Conservation (phyloP, 2,888 invertebrate genomes). For the Eupithecia abbreviata region DNA sequence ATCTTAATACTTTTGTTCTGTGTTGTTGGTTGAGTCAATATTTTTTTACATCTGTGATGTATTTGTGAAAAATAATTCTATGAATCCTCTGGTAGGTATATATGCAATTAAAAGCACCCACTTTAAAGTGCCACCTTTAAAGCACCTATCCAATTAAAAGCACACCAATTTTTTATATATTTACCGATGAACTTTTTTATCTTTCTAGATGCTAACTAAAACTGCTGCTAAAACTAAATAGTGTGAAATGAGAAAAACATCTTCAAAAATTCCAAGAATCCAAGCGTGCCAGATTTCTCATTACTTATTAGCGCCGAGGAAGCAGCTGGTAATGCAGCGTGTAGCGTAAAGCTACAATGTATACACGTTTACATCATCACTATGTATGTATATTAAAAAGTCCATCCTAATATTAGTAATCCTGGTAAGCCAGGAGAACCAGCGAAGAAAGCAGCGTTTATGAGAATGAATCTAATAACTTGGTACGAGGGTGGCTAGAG, state of each 20-base stretch:
- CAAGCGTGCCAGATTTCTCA: background rate
- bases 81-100: too few relatives aligned
- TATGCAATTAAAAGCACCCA: too few relatives aligned
- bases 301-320: background rate
- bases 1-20: too few relatives aligned
- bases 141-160: too few relatives aligned
- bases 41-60: too few relatives aligned
- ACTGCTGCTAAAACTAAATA: too few relatives aligned
- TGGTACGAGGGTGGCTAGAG: background rate
- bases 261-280: background rate
- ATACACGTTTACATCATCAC: constrained; percentile 1
- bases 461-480: constrained; percentile 35
- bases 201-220: too few relatives aligned
- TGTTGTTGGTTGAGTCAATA: too few relatives aligned
- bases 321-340: background rate
- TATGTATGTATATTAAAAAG: constrained; percentile 32
- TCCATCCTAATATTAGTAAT: constrained; percentile 38
- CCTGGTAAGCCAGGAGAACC: constrained; percentile 37
- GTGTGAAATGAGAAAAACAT: background rate
- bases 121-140: too few relatives aligned
- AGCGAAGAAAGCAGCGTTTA: constrained; percentile 38
- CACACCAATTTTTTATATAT: too few relatives aligned
- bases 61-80: too few relatives aligned
- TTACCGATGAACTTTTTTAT: too few relatives aligned
- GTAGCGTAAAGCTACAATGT: background rate